These are phyloP conservation scores for Trichosurus vulpecula DNA, from an alignment of 2,797 vertebrate genomes.

Conservation along the genomic window DNA sequence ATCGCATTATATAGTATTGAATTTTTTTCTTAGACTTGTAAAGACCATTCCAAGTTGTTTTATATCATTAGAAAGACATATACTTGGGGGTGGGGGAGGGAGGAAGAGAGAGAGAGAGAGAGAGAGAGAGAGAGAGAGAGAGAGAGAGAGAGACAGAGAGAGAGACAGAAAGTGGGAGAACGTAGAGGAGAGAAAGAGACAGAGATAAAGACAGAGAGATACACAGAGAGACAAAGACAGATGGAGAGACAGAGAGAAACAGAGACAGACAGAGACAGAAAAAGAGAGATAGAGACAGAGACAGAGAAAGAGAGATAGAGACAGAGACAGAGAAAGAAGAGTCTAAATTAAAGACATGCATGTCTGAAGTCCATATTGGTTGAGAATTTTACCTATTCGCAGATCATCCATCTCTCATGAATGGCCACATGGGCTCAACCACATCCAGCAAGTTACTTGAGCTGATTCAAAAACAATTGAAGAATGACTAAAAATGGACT, in stretches of 20 bases:
- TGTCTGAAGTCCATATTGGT: not conserved
- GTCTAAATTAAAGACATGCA: not conserved
- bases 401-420: not conserved
- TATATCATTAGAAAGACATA: not conserved
- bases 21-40: not conserved
- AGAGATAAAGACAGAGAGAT: too few relatives aligned
- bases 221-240: too few relatives aligned
- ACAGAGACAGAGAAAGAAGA: not conserved
- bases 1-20: not conserved
- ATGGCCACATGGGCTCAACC: not conserved
- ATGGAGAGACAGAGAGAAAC: too few relatives aligned
- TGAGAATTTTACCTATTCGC: not conserved
- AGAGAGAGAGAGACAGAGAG: too few relatives aligned
- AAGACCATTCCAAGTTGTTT: not conserved
- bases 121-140: too few relatives aligned
- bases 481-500: not conserved
- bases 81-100: too few relatives aligned
- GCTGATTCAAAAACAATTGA: not conserved
- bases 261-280: too few relatives aligned
- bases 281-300: too few relatives aligned
- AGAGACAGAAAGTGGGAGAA: too few relatives aligned
- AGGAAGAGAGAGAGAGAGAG: too few relatives aligned
- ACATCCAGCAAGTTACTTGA: not conserved
- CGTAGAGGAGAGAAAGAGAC: too few relatives aligned
- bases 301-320: not conserved